Conservation (phyloP, 1,140 invertebrate species). For the Eumaeus atala region DNA sequence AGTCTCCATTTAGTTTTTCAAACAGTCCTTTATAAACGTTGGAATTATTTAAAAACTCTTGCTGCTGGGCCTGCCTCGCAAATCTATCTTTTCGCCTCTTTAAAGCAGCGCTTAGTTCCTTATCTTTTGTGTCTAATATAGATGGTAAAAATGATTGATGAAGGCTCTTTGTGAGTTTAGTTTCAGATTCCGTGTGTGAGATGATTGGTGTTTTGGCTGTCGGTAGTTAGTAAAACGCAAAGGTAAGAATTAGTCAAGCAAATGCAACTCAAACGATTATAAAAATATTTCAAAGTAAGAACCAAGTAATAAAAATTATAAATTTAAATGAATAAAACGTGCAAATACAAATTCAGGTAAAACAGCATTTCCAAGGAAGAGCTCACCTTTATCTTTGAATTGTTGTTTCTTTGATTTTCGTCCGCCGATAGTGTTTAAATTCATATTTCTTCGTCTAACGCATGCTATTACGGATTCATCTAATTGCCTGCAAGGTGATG, state of each 20-base stretch:
- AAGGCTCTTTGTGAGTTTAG: slow-evolving; percentile 36
- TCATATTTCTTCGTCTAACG: slow-evolving; percentile 42
- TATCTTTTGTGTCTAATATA: slow-evolving; percentile 52
- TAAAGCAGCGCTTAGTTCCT: slow-evolving; percentile 47
- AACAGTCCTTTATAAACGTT: slow-evolving; percentile 43
- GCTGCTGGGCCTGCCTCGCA: slow-evolving; percentile 51
- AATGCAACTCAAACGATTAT: slow-evolving; percentile 21
- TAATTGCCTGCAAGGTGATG: slow-evolving; percentile 72
- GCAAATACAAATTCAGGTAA: slow-evolving; percentile 10
- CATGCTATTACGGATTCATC: slow-evolving; percentile 82
- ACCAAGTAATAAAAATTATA: slow-evolving; percentile 13
- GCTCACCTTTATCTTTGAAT: slow-evolving; percentile 52
- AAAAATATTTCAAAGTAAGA: slow-evolving; percentile 22
- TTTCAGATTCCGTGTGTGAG: slow-evolving; percentile 38
- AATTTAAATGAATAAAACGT: slow-evolving; percentile 14
- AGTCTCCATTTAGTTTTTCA: slow-evolving; percentile 29
- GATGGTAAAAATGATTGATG: slow-evolving; percentile 36
- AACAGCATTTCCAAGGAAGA: slow-evolving; percentile 13
- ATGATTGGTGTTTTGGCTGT: slow-evolving; percentile 44
- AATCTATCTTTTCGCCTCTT: slow-evolving; percentile 49
- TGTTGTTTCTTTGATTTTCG: slow-evolving; percentile 58
- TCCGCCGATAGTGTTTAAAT: slow-evolving; percentile 39
- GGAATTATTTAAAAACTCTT: slow-evolving; percentile 50
- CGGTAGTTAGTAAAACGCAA: slow-evolving; percentile 45
- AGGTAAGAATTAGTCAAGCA: slow-evolving; percentile 27